Conservation (phyloP, 2,888 invertebrate species). For the Trimorus sp. region DNA sequence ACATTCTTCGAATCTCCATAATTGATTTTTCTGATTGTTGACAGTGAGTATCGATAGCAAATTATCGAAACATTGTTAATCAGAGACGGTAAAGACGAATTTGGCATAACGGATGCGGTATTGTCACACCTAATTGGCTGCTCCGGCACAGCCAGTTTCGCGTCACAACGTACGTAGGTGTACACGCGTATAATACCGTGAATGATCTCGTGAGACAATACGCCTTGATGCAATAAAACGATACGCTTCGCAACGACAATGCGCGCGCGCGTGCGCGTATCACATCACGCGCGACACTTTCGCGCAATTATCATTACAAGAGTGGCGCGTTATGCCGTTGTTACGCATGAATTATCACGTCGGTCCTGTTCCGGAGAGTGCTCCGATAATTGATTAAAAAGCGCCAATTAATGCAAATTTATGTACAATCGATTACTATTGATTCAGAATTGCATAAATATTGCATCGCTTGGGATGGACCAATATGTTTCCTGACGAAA, state of each 20-base stretch:
- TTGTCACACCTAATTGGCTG: conserved; percentile 39
- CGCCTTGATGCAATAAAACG: conserved; percentile 48
- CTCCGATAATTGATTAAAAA: conserved; percentile 17
- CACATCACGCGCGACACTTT: conserved; percentile 33
- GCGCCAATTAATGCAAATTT: conserved; percentile 24
- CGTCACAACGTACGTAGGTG: not conserved
- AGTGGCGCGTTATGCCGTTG: not conserved
- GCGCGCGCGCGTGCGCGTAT: conserved; percentile 26
- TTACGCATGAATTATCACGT: conserved; percentile 22
- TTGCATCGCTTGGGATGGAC: not conserved
- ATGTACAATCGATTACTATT: conserved; percentile 4
- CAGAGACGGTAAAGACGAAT: conserved; percentile 16
- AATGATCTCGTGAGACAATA: conserved; percentile 51
- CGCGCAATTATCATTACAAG: conserved; percentile 34
- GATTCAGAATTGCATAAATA: conserved; percentile 8
- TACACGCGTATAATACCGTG: conserved; percentile 37
- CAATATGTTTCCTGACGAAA: not conserved
- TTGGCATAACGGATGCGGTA: conserved; percentile 17
- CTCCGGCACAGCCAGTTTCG: conserved; percentile 10
- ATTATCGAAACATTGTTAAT: conserved; percentile 8
- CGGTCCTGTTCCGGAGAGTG: not conserved
- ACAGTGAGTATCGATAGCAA: no score
- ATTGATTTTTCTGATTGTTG: no score
- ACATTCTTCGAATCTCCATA: no score
- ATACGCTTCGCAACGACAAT: conserved; percentile 35